These are phyloP conservation scores for Callimorpha dominula DNA, from an alignment of 2,888 invertebrate species.

Conservation along the genomic window DNA sequence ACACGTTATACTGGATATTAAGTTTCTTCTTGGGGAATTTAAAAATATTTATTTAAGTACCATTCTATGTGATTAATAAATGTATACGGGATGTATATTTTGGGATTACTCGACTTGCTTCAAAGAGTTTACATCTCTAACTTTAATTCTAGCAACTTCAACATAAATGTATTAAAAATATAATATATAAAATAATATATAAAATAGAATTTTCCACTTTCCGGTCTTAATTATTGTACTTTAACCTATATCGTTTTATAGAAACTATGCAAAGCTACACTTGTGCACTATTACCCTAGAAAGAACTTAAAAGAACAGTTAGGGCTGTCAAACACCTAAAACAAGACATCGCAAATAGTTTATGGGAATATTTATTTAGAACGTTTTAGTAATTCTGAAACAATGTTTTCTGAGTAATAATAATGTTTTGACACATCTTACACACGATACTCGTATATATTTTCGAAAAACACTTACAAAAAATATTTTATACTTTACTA, in stretches of 20 bases:
- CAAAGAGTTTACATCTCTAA: background rate
- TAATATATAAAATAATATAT: background rate
- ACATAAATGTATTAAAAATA: background rate
- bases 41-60: background rate
- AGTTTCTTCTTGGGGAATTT: background rate
- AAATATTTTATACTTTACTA: no score
- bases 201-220: slow-evolving; percentile 9
- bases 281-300: slow-evolving; percentile 13
- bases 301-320: slow-evolving; percentile 4
- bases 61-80: background rate
- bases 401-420: no score
- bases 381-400: no score
- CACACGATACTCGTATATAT: no score
- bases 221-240: slow-evolving; percentile 18
- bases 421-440: no score
- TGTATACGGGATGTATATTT: background rate
- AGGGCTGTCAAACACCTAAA: slow-evolving; percentile 18
- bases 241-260: slow-evolving; percentile 19
- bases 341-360: background rate
- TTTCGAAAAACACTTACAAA: no score
- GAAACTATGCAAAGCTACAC: slow-evolving; percentile 11
- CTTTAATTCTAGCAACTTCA: background rate
- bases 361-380: no score
- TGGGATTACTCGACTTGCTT: background rate
- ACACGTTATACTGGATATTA: background rate